Percentiles rank a stretch among this genome's conserved stretches.
phyloP scores from a whole-genome alignment of 2,888 invertebrate species.

The Cabera pusaria region DNA sequence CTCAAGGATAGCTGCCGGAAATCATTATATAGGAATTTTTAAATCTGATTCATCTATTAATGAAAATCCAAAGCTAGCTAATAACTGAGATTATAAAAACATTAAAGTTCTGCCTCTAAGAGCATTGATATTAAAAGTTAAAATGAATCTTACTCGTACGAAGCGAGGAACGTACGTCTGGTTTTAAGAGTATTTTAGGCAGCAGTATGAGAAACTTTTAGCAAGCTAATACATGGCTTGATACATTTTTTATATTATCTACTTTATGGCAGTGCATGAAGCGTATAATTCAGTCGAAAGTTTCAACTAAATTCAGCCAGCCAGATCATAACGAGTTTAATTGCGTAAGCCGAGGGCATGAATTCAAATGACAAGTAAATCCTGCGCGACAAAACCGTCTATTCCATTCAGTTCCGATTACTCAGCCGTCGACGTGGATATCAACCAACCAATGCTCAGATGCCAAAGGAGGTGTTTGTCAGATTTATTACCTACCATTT shows the following conservation, averaged over 20 bases:
- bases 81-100: constrained; percentile 2
- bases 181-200: constrained; percentile 5
- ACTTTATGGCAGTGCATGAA: constrained; percentile 22
- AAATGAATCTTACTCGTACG: constrained; percentile 8
- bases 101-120: constrained; percentile 2
- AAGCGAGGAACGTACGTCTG: not conserved
- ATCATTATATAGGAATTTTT: not conserved
- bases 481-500: constrained; percentile 82
- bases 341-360: constrained; percentile 1
- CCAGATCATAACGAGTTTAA: constrained; percentile 17
- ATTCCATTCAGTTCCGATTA: constrained; percentile 15
- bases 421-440: constrained; percentile 29
- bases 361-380: constrained; percentile 18
- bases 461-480: constrained; percentile 78
- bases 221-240: constrained; percentile 18
- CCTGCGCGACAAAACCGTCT: constrained; percentile 4
- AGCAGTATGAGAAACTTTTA: constrained; percentile 14
- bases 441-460: constrained; percentile 36
- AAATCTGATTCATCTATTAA: not conserved
- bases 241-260: constrained; percentile 28
- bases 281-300: too few species aligned
- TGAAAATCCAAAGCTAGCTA: constrained; percentile 8
- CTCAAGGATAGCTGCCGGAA: too few species aligned
- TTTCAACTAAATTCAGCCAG: too few species aligned
- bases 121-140: constrained; percentile 4